Percentiles rank a stretch among this genome's conserved stretches.
Conservation (phyloP, 2,113 vertebrate genomes). For the Anolis sagrei region DNA sequence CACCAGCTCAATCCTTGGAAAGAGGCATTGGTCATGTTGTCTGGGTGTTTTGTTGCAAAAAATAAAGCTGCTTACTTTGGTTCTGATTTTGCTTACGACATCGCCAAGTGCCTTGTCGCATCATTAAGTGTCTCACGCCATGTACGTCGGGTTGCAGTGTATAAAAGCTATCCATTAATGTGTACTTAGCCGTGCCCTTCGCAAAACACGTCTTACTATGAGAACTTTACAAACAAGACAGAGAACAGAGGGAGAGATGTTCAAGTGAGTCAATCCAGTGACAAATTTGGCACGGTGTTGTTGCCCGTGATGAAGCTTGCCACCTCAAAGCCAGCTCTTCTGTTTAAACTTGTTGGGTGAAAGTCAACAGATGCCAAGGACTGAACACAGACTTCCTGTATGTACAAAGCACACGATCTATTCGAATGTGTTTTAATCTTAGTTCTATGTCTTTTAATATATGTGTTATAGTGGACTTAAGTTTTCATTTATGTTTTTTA, state of each 20-base stretch:
- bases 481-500: no score
- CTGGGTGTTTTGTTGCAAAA: background rate
- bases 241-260: background rate
- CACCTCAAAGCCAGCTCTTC: background rate
- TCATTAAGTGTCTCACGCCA: background rate
- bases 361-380: background rate
- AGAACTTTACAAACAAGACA: background rate
- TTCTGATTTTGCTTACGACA: background rate
- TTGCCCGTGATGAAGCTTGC: background rate
- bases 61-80: background rate
- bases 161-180: background rate
- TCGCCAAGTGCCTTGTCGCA: no score
- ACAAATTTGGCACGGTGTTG: background rate
- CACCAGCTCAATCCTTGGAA: background rate
- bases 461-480: no score
- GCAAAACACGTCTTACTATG: background rate
- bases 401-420: background rate
- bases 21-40: no score
- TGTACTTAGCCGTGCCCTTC: background rate
- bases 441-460: no score
- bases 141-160: background rate
- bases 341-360: background rate
- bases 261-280: background rate
- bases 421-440: no score
- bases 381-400: background rate